Evolutionary conservation across 1,140 invertebrate genomes (phyloP), one percentile per base, ranked within the genome.

Genomic region (Notospermus geniculatus): DNA sequence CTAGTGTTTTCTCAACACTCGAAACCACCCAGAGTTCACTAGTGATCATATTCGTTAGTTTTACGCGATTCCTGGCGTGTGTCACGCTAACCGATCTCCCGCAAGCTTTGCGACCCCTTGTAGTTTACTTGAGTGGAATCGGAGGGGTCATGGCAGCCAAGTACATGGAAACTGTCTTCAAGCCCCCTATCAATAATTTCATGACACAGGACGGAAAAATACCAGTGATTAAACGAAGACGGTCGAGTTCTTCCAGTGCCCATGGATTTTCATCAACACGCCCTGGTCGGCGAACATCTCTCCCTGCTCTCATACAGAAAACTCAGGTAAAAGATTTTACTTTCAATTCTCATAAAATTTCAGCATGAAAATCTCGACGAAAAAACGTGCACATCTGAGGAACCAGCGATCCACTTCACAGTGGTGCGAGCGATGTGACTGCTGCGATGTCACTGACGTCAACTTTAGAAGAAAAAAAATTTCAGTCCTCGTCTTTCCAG

Each of bases 291-390:
- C 65, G 80, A 25, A 80, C 78, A 17, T 81, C 80, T 15, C 67
- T 81, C 55, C 80, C 80, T 30, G 78, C 78, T 9, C 68, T 81
- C 43, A 78, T 79, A 54, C 76, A 78, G 65, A 80, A 78, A 66
- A 72, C 68, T 62, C 76, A 77, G 76, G 77, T 79, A 66, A 69
- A 72, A 63, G n/a, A n/a, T n/a, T n/a, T n/a, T n/a, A n/a, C n/a
- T n/a, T n/a, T n/a, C n/a, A n/a, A n/a, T n/a, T n/a, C n/a, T n/a
- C n/a, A n/a, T n/a, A n/a, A n/a, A n/a, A n/a, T n/a, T n/a, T n/a
- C n/a, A n/a, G n/a, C n/a, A n/a, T n/a, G n/a, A n/a, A n/a, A n/a
- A n/a, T n/a, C n/a, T n/a, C n/a, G n/a, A n/a, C n/a, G n/a, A n/a
- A n/a, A n/a, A n/a, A n/a, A n/a, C n/a, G n/a, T n/a, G n/a, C n/a